Conservation (phyloP, 1,140 invertebrate species). For the Drosophila eugracilis region DNA sequence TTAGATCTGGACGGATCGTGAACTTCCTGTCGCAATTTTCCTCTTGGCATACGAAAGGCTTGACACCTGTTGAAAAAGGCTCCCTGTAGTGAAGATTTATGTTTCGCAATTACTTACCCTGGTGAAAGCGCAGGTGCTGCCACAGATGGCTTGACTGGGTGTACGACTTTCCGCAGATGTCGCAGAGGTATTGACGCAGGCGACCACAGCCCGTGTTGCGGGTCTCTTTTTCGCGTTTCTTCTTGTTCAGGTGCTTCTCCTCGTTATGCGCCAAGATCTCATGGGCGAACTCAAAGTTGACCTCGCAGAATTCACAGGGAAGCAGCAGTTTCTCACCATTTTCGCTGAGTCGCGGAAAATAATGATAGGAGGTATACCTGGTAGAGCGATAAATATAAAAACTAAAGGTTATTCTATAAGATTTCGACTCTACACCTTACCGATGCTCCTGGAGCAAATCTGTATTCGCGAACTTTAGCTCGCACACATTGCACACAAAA, state of each 20-base stretch:
- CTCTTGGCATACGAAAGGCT: conserved; percentile 87
- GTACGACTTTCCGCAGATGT: conserved; percentile 87
- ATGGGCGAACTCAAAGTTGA: conserved; percentile 82
- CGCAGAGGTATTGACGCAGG: conserved; percentile 86
- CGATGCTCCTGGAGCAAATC: conserved; percentile 85
- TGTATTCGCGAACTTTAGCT: conserved; percentile 73
- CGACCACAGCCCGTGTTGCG: conserved; percentile 38
- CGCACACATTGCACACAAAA: conserved; percentile 85
- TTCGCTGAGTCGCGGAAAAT: conserved; percentile 70
- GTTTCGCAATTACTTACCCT: conserved; percentile 74
- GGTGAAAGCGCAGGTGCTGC: conserved; percentile 87
- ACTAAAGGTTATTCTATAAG: not conserved
- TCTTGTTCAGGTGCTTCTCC: conserved; percentile 76
- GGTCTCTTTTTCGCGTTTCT: conserved; percentile 72
- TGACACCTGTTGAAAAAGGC: conserved; percentile 85
- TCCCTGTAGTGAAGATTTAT: not conserved
- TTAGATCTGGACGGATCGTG: conserved; percentile 88
- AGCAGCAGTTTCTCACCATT: conserved; percentile 45
- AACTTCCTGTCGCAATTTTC: conserved; percentile 88
- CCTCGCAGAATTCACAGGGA: conserved; percentile 76
- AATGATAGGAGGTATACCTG: conserved; percentile 70
- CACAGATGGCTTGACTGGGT: conserved; percentile 88
- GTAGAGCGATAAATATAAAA: not conserved
- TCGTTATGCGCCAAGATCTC: conserved; percentile 84
- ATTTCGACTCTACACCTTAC: conserved; percentile 27